Percentiles rank a stretch among this genome's conserved stretches.
Evolutionary conservation across 2,797 vertebrate species (phyloP).

Genomic region (Dallia pectoralis): DNA sequence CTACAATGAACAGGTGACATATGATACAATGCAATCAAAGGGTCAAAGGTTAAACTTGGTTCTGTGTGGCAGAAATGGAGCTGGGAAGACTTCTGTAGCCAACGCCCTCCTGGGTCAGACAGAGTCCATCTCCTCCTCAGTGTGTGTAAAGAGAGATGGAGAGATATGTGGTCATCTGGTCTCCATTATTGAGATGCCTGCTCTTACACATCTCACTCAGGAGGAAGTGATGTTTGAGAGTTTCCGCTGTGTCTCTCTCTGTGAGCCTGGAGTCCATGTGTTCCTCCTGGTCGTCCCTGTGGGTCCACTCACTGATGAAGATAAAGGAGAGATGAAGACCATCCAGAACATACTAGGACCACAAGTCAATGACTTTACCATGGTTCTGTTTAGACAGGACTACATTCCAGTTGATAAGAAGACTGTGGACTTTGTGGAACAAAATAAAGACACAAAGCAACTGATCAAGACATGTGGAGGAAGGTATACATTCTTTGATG

Average conservation of each 20-base stretch:
- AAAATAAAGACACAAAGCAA: constrained; percentile 19
- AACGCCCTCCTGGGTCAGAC: background rate
- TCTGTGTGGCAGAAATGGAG: constrained; percentile 9
- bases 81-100: background rate
- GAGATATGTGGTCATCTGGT: constrained; percentile 25
- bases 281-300: constrained; percentile 46
- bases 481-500: background rate
- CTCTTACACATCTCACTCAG: constrained; percentile 25
- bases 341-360: constrained; percentile 38
- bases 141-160: constrained; percentile 23
- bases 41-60: constrained; percentile 12
- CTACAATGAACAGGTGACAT: background rate
- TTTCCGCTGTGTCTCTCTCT: constrained; percentile 15
- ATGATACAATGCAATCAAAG: background rate
- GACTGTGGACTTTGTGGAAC: background rate
- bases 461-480: constrained; percentile 12
- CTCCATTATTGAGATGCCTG: constrained; percentile 26
- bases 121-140: background rate
- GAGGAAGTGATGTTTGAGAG: constrained; percentile 24
- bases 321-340: constrained; percentile 42
- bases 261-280: constrained; percentile 34
- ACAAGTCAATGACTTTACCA: constrained; percentile 9
- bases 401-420: background rate
- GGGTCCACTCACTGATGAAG: constrained; percentile 30
- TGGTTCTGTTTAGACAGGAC: constrained; percentile 41